Base-by-base conservation (phyloP, 1,140 invertebrate species). In the Oreohelix idahoensis region DNA sequence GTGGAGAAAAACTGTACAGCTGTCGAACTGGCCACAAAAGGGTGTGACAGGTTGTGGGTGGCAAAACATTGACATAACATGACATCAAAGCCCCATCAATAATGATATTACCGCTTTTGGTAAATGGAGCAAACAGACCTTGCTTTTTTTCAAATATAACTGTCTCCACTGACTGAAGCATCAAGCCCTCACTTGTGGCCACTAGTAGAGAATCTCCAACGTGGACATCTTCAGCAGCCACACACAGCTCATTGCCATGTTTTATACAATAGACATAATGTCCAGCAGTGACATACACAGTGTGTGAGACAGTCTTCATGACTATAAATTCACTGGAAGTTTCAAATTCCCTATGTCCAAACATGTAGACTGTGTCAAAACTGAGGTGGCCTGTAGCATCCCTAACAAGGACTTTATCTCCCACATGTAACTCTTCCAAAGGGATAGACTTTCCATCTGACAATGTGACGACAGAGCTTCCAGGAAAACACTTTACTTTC, bases 361-460 rank as follows among this genome's bases (percentile, higher is more conserved):
- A 82, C 80, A 82, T 82, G 80, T 82, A 82, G 32, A 82, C 80
- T 39, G 69, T 75, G 32, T 82, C 80, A 75, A 29, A 75, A 26
- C 49, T 29, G 0, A 82, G 49, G 35, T 39, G 26, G 10, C 80
- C 80, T 20, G 26, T n/a, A 5, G 4, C 26, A 75, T 75, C 49
- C 26, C 69, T 74, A 15, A 35, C 36, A 15, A 82, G 69, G 15
- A 82, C 51, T 58, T 39, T 29, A 29, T 82, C 80, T 26, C 70
- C 80, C 36, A 75, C 45, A 32, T 58, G 36, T 20, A 82, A 20
- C 20, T 82, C 32, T 36, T 58, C 26, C 35, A 82, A 4, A 58
- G 42, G 35, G 32, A 58, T 36, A 32, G 29, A 51, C 38, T 42
- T 32, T 75, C 80, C 80, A 58, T 38, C 39, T 53, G 42, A 11